A percentile compares a stretch with the other conserved stretches of the same genome.
These are phyloP conservation scores for Esox lucius DNA, from an alignment of 2,797 vertebrate genomes.

Conservation along the genomic window DNA sequence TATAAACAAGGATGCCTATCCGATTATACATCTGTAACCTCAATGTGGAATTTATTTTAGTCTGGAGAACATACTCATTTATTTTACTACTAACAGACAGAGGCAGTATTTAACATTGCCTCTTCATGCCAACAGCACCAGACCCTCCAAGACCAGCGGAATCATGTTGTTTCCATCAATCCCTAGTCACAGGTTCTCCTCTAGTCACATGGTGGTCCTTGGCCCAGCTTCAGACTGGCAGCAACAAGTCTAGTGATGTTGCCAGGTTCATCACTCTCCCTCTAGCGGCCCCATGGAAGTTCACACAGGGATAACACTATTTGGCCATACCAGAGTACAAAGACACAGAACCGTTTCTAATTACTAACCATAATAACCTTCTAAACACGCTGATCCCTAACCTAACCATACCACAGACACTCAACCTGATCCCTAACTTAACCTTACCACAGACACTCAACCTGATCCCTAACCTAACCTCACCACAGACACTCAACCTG, in stretches of 20 bases:
- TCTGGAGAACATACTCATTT: neutral
- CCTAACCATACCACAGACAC: too few species aligned
- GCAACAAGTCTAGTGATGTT: neutral
- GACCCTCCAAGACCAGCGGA: neutral
- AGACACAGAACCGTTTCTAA: neutral
- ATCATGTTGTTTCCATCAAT: neutral
- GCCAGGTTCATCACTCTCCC: neutral
- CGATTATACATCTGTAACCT: neutral
- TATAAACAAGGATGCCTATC: neutral
- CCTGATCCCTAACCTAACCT: too few species aligned
- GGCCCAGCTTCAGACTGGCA: neutral
- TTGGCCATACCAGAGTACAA: neutral
- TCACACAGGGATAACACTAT: neutral
- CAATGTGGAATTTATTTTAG: neutral
- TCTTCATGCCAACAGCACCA: neutral
- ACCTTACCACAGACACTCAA: too few species aligned
- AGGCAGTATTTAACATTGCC: conserved; percentile 1
- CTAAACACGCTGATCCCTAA: neutral
- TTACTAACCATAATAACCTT: neutral
- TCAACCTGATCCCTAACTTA: too few species aligned
- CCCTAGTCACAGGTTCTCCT: neutral
- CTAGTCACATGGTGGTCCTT: neutral
- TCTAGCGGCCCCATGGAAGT: neutral
- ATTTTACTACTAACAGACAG: neutral
- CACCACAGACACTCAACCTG: too few species aligned